A percentile compares a stretch with the other conserved stretches of the same genome.
Conservation (phyloP, 2,113 vertebrate genomes). For the Seriola aureovittata region DNA sequence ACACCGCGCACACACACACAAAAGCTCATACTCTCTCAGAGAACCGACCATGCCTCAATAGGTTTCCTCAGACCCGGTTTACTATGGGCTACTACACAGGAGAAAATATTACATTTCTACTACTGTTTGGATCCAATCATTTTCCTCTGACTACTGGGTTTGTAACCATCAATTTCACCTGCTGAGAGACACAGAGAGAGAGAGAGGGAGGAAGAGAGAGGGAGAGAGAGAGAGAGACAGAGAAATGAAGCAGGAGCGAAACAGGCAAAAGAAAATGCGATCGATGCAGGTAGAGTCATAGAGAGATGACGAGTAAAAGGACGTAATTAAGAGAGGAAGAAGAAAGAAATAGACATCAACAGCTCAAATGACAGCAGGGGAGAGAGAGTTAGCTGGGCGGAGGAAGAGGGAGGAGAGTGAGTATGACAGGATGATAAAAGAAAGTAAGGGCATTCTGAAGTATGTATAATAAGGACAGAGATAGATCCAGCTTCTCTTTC, state of each 20-base stretch:
- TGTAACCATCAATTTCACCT: conserved; percentile 71
- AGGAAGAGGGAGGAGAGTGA: neutral
- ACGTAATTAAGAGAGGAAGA: conserved; percentile 43
- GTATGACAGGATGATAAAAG: neutral
- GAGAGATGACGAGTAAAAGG: conserved; percentile 49
- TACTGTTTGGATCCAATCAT: conserved; percentile 73
- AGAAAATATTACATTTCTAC: conserved; percentile 74
- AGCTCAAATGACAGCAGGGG: conserved; percentile 12
- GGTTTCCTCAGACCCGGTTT: conserved; percentile 33
- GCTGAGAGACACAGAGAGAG: conserved; percentile 24
- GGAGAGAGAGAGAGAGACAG: neutral
- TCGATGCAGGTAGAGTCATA: conserved; percentile 21
- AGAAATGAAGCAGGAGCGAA: too few species aligned
- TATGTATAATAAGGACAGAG: conserved; percentile 23
- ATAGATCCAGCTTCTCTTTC: conserved; percentile 24
- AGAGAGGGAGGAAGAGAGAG: neutral
- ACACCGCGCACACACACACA: neutral
- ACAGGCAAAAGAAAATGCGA: conserved; percentile 36
- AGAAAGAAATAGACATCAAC: conserved; percentile 33
- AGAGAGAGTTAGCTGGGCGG: neutral
- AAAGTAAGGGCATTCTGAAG: neutral
- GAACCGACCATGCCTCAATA: conserved; percentile 18
- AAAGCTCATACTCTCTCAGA: conserved; percentile 23
- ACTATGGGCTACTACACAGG: conserved; percentile 56
- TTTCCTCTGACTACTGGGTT: conserved; percentile 65